These are phyloP conservation scores for Calvadosia cruxmelitensis DNA, from an alignment of 30 jellyfish, hydroid and myxozoan species.

Conservation along the genomic window DNA sequence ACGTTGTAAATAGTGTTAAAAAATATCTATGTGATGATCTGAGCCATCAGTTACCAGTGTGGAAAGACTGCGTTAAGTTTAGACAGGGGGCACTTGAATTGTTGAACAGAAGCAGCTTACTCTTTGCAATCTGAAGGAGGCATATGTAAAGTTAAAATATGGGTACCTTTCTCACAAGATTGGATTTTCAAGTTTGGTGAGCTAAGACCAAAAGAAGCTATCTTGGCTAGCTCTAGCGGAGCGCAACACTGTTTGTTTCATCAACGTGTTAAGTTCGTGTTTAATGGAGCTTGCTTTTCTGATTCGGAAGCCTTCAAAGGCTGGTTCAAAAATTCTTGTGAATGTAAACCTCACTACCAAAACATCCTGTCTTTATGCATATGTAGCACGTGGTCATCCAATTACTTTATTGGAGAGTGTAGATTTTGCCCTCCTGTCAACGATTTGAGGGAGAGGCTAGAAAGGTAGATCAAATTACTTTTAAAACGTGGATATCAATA, in stretches of 20 bases:
- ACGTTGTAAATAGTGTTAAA: too few species aligned
- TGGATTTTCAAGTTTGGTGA: conserved; percentile 52
- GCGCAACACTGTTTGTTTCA: conserved; percentile 78
- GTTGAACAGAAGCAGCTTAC: conserved; percentile 28
- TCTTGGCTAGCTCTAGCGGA: conserved; percentile 57
- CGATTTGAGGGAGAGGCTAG: neutral
- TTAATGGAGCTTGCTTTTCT: conserved; percentile 8
- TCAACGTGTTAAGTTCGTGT: conserved; percentile 37
- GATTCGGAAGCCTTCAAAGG: neutral
- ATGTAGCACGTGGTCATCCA: conserved; percentile 27
- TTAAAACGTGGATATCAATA: conserved; percentile 9
- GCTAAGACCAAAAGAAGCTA: conserved; percentile 64
- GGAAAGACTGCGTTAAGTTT: conserved; percentile 42
- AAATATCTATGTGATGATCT: too few species aligned
- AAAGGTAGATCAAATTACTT: conserved; percentile 8
- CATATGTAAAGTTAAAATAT: conserved; percentile 23
- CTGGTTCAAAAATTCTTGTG: too few species aligned
- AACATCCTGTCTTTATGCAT: too few species aligned
- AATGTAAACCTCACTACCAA: too few species aligned
- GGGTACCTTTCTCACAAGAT: conserved; percentile 21
- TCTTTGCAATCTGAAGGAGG: conserved; percentile 47
- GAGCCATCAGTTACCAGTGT: conserved; percentile 35
- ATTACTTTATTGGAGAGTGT: conserved; percentile 3
- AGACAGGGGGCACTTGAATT: conserved; percentile 4
- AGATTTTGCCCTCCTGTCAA: conserved; percentile 2